phyloP scores from a whole-genome alignment of 2,797 vertebrate genomes.

The Neosilurus hyrtlii region DNA sequence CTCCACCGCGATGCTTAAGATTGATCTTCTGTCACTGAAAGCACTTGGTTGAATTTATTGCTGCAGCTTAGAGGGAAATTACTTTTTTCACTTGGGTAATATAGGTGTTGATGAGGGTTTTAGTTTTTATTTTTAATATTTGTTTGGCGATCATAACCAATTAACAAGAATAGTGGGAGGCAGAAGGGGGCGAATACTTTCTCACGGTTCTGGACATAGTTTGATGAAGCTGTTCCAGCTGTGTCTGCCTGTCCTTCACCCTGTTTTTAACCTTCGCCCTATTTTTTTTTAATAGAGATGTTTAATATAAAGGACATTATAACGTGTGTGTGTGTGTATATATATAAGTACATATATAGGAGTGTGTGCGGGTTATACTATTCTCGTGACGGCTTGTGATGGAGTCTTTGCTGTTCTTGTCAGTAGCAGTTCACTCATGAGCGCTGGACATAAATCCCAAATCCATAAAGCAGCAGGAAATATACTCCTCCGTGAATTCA shows the following conservation, averaged over 20 bases:
- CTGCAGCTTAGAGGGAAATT: too few species aligned
- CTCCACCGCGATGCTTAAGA: too few species aligned
- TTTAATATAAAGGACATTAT: too few species aligned
- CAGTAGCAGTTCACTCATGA: constrained; percentile 17
- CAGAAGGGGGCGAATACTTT: too few species aligned
- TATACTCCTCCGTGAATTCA: background rate
- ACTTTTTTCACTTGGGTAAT: too few species aligned
- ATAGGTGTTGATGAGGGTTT: too few species aligned
- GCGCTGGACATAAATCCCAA: constrained; percentile 25
- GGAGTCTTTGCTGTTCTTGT: constrained; percentile 12
- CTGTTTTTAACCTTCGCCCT: background rate
- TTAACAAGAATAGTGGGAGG: too few species aligned
- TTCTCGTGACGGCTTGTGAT: constrained; percentile 9
- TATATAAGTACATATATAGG: background rate
- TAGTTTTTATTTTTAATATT: too few species aligned
- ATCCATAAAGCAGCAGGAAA: constrained; percentile 25
- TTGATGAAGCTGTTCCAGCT: background rate
- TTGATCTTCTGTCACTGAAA: too few species aligned
- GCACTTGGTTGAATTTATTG: too few species aligned
- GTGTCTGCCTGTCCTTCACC: background rate
- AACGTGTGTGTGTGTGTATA: too few species aligned
- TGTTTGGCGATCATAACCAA: too few species aligned
- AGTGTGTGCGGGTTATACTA: background rate
- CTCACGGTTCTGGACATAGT: background rate
- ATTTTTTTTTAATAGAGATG: background rate